Base-by-base conservation (phyloP, 2,888 invertebrate species). In the Acanthoscelides obtectus region DNA sequence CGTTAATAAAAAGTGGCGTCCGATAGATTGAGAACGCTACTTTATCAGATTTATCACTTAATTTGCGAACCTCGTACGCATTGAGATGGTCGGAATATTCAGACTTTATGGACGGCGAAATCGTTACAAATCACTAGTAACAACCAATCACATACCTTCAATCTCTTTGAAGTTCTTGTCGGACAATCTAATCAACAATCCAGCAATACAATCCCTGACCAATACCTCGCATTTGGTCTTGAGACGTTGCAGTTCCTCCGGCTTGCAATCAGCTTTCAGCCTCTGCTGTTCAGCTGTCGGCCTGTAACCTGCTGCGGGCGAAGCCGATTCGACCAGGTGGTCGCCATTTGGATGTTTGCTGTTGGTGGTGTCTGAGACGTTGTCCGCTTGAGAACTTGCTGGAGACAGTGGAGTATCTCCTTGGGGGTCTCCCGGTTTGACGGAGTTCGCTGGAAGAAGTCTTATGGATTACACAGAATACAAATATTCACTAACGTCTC, bases 81-180 rank as follows among this genome's bases (percentile, higher is more conserved):
- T n/a, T n/a, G n/a, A n/a, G n/a, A n/a, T n/a, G n/a, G n/a, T n/a
- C n/a, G n/a, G n/a, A n/a, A n/a, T n/a, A n/a, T n/a, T n/a, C n/a
- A n/a, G n/a, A n/a, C n/a, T n/a, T n/a, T n/a, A n/a, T n/a, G n/a
- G n/a, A n/a, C n/a, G n/a, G n/a, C n/a, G n/a, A n/a, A n/a, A n/a
- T n/a, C n/a, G n/a, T n/a, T n/a, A n/a, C n/a, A n/a, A n/a, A n/a
- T n/a, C n/a, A n/a, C n/a, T n/a, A n/a, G n/a, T n/a, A n/a, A n/a
- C n/a, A n/a, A n/a, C n/a, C n/a, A n/a, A n/a, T n/a, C n/a, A n/a
- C n/a, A n/a, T 84, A 94, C 95, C 94, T 91, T 95, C 95, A 81
- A 95, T 91, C 86, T 94, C 94, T 81, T 91, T 93, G 85, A 95
- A 95, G 83, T 94, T 93, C 83, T 94, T 92, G 76, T 93, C 89